Evolutionary conservation across 2,113 vertebrate species (phyloP), one percentile per base, ranked within the genome.

Genomic region (Clarias batrachus): DNA sequence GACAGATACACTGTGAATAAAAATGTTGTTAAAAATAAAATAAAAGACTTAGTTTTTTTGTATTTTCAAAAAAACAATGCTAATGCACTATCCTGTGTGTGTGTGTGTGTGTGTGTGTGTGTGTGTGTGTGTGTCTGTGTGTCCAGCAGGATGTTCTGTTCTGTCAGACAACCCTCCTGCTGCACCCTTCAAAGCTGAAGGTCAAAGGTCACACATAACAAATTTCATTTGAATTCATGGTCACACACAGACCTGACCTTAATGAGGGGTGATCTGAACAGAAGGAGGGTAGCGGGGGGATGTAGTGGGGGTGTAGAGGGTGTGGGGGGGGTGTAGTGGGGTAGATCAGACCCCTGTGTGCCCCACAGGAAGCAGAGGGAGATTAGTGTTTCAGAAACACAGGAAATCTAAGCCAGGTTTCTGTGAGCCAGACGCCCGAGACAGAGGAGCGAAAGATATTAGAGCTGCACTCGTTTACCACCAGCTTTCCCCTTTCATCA

Each of bases 361-460:
- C 92, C 92, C 92, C 90, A 92, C 93, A 93, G 92, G 93, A 94
- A 93, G 92, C 90, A 89, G 90, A 83, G 92, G 91, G 92, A 94
- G 94, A 90, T 92, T 93, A 94, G 91, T 87, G 91, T 94, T 93
- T 90, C 86, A 93, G 92, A 94, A 92, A 30, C 74, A 88, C 90
- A 92, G 92, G 92, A 94, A 94, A 95, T 94, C 93, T 89, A 95
- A 95, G 93, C 93, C 93, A 94, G 90, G 92, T 93, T 95, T 94
- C 94, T 92, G 90, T 91, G 89, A 94, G 93, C 92, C 93, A 93
- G 92, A 93, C 91, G 91, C 92, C 91, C 92, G 92, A 87, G 93
- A 92, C 93, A 94, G 94, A 94, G 94, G 94, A 92, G 52, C 60
- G 37, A 82, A 62, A 62, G 62, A 66, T 82, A 66, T 30, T 30